Evolutionary conservation across 2,797 vertebrate genomes (phyloP).

Genomic region (Myotis vivesi): DNA sequence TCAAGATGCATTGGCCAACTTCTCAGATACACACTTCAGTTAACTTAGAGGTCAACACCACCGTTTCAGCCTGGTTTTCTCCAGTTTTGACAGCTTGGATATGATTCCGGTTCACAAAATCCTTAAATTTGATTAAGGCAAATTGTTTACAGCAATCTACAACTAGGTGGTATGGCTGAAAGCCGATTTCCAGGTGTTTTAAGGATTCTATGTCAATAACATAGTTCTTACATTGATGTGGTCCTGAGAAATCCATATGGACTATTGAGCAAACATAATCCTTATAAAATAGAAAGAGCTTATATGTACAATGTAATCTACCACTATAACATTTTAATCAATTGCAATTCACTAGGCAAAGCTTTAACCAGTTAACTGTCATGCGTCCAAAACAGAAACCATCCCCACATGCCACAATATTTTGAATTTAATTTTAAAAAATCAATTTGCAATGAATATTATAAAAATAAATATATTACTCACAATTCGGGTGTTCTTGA

Average conservation of each 20-base stretch:
- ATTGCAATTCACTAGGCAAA: not conserved
- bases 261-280: not conserved
- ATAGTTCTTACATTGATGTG: not conserved
- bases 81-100: not conserved
- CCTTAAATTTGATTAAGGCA: constrained; percentile 8
- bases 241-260: not conserved
- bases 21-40: not conserved
- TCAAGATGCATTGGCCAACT: not conserved
- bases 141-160: constrained; percentile 28
- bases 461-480: too few species aligned
- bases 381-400: too few species aligned
- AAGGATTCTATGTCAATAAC: not conserved
- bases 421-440: too few species aligned
- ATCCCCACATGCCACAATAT: too few species aligned
- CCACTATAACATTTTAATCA: not conserved
- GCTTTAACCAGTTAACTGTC: not conserved
- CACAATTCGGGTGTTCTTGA: too few species aligned
- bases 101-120: not conserved
- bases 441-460: too few species aligned
- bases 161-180: not conserved
- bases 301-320: not conserved
- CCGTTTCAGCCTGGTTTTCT: constrained; percentile 7
- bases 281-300: not conserved
- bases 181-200: constrained; percentile 9
- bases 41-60: not conserved